These are phyloP conservation scores for Melitaea cinxia DNA, from an alignment of 1,140 invertebrate genomes.

Conservation along the genomic window DNA sequence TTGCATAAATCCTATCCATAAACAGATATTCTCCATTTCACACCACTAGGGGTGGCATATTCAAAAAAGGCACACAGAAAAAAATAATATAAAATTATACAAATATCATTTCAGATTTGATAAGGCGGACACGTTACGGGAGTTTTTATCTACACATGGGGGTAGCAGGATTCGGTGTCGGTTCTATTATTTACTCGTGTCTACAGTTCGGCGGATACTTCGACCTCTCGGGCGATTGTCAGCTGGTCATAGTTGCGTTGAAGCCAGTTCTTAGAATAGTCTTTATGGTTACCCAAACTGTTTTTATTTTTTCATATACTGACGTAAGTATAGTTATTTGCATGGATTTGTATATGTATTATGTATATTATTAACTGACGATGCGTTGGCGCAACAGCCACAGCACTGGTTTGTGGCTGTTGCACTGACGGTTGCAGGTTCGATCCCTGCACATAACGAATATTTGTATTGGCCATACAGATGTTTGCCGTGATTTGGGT, in stretches of 20 bases:
- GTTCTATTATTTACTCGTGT: conserved; percentile 87
- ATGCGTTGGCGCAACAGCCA: no score
- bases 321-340: conserved; percentile 74
- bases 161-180: conserved; percentile 85
- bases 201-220: conserved; percentile 86
- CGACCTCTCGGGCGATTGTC: conserved; percentile 82
- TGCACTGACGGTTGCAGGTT: no score
- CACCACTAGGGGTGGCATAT: no score
- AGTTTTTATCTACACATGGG: conserved; percentile 86
- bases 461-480: no score
- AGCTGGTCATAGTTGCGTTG: conserved; percentile 81
- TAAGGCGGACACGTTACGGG: conserved; percentile 67
- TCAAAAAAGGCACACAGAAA: no score
- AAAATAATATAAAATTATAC: no score
- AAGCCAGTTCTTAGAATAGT: conserved; percentile 83
- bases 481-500: no score
- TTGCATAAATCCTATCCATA: no score
- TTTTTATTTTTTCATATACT: conserved; percentile 87
- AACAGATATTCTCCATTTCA: no score
- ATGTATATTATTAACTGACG: not conserved
- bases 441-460: no score
- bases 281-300: conserved; percentile 85
- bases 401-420: no score
- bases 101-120: conserved; percentile 31
- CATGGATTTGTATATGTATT: not conserved